Evolutionary conservation across 2,113 vertebrate species (phyloP).

Genomic region (Brienomyrus longianalis): DNA sequence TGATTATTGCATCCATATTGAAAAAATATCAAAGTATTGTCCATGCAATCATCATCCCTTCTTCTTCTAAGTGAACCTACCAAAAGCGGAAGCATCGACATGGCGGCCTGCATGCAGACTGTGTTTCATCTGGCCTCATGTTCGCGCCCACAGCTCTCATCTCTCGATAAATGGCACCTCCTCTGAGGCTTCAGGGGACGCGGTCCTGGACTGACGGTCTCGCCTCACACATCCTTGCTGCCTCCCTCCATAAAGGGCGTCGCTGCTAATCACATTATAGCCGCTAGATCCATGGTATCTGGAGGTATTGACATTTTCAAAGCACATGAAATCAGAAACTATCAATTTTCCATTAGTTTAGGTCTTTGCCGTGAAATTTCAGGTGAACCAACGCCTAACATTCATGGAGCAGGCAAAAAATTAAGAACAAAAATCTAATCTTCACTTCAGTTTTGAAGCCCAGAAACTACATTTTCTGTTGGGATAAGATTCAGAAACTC

Average conservation of each 20-base stretch:
- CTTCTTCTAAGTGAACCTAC: conserved; percentile 26
- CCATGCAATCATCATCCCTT: background rate
- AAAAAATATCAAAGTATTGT: background rate
- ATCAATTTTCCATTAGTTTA: background rate
- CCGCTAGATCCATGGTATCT: conserved; percentile 40
- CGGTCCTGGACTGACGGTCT: background rate
- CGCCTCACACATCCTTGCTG: background rate
- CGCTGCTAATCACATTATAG: conserved; percentile 16
- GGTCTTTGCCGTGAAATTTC: background rate
- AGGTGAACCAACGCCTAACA: background rate
- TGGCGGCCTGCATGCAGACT: background rate
- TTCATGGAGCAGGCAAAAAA: background rate
- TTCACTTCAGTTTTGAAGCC: background rate
- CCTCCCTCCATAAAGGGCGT: background rate
- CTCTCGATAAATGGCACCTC: conserved; percentile 23
- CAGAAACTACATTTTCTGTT: background rate
- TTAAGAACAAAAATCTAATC: background rate
- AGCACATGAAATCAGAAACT: conserved; percentile 16
- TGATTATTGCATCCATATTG: conserved; percentile 1
- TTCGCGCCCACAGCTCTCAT: background rate
- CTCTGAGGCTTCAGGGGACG: background rate
- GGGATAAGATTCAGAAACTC: background rate
- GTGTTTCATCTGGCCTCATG: background rate
- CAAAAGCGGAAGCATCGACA: background rate
- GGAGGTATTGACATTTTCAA: conserved; percentile 27